Percentiles rank a stretch among this genome's conserved stretches.
Evolutionary conservation across 2,797 vertebrate genomes (phyloP).

Genomic region (Falco peregrinus): DNA sequence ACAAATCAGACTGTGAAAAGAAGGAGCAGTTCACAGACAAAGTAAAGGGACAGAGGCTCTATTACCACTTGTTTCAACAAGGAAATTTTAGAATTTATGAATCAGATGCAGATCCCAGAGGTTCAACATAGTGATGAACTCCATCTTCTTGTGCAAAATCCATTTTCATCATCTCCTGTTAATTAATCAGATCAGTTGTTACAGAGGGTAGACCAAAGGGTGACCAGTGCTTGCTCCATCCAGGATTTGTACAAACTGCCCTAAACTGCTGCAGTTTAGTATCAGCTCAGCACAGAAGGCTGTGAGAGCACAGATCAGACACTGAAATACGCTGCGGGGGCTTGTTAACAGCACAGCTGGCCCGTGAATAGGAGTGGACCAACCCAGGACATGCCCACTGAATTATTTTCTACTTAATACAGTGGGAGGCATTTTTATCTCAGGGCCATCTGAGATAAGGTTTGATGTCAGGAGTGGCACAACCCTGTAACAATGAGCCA

Average conservation of each 20-base stretch:
- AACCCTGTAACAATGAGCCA: not conserved
- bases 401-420: not conserved
- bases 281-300: not conserved
- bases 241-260: not conserved
- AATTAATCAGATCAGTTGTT: not conserved
- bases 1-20: not conserved
- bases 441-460: not conserved
- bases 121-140: not conserved
- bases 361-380: not conserved
- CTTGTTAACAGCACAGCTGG: not conserved
- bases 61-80: not conserved
- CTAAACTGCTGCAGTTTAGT: not conserved
- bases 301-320: not conserved
- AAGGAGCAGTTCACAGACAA: not conserved
- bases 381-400: not conserved
- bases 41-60: not conserved
- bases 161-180: not conserved
- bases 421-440: not conserved
- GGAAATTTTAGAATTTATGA: not conserved
- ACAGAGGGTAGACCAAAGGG: not conserved
- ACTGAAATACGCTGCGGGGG: not conserved
- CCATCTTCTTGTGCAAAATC: not conserved
- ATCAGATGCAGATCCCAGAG: not conserved
- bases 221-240: not conserved
- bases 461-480: not conserved